Evolutionary conservation across 92 coral and sea anemone species (phyloP), one percentile per base, ranked within the genome.

Genomic region (Bergia sp.): DNA sequence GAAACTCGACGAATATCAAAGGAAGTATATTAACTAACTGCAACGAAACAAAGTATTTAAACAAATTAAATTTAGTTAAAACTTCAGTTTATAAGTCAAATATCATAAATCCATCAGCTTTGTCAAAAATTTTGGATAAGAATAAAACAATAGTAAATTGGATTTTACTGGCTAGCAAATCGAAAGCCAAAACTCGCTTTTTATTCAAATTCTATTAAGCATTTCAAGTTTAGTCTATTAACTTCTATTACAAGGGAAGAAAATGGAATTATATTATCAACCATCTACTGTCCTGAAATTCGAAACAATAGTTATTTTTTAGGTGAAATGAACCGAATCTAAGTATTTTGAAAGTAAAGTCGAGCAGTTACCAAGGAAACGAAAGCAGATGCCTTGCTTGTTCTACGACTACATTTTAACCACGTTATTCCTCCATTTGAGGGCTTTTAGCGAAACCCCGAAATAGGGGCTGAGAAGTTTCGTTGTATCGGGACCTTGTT

Each of bases 351-450:
- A 75, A 39, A 61, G 23, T 20, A 61, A 21, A 61, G 29, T 18
- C 45, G 1, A 76, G 47, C n/a, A 41, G 80, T 76, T 40, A 50
- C 21, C 80, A 76, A 39, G 80, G 29, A 50, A 76, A 76, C 80
- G 21, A 7, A 39, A 76, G 18, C 45, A 4, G 50, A 16, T 61
- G 23, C 18, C 29, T 18, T 15, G 2, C 18, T 55, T 55, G 23
- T 61, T 61, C 29, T 20, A 61, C 69, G 29, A 29, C 29, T 29
- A 29, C 29, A 20, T 61, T 61, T 61, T 21, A 13, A 61, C 69
- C 29, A 61, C 20, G 0, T 61, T 61, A 61, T 61, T 7, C 18
- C 69, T 18, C 6, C 29, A 29, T 29, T 29, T 53, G 16, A 53
- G 16, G 13, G 58, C 16, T 53, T 61, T 61, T 23, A 61, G 69